These are phyloP conservation scores for Melanchra persicariae DNA, from an alignment of 2,888 invertebrate genomes.

Conservation along the genomic window DNA sequence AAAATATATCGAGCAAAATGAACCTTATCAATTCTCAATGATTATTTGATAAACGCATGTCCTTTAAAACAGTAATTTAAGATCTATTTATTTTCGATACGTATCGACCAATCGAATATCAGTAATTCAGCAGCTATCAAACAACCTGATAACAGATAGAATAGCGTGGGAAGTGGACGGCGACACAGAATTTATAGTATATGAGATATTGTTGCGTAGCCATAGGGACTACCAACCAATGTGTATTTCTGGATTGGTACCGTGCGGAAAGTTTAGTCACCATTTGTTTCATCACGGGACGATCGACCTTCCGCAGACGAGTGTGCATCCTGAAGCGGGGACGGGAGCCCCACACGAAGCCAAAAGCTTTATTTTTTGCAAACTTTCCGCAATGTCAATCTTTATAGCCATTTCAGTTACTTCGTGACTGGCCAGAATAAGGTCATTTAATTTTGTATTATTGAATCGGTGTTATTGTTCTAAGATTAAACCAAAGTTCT, in stretches of 20 bases:
- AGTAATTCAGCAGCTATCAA: constrained; percentile 47
- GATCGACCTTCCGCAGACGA: constrained; percentile 82
- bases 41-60: constrained; percentile 10
- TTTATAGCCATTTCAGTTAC: constrained; percentile 12
- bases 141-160: constrained; percentile 54
- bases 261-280: constrained; percentile 90
- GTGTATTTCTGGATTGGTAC: constrained; percentile 90
- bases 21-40: constrained; percentile 14
- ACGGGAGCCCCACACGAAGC: constrained; percentile 57
- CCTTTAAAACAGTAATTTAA: constrained; percentile 26
- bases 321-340: constrained; percentile 68
- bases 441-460: constrained; percentile 14
- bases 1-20: not conserved
- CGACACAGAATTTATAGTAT: constrained; percentile 72
- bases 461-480: not conserved
- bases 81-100: constrained; percentile 37
- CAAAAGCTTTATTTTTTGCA: constrained; percentile 56
- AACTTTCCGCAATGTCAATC: constrained; percentile 37
- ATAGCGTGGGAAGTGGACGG: constrained; percentile 66
- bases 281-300: constrained; percentile 79
- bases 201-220: constrained; percentile 68
- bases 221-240: constrained; percentile 80
- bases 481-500: constrained; percentile 68
- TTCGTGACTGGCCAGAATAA: constrained; percentile 18
- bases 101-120: constrained; percentile 34